Evolutionary conservation across 2,113 vertebrate species (phyloP), one percentile per base, ranked within the genome.

Genomic region (Bambusicola thoracicus): DNA sequence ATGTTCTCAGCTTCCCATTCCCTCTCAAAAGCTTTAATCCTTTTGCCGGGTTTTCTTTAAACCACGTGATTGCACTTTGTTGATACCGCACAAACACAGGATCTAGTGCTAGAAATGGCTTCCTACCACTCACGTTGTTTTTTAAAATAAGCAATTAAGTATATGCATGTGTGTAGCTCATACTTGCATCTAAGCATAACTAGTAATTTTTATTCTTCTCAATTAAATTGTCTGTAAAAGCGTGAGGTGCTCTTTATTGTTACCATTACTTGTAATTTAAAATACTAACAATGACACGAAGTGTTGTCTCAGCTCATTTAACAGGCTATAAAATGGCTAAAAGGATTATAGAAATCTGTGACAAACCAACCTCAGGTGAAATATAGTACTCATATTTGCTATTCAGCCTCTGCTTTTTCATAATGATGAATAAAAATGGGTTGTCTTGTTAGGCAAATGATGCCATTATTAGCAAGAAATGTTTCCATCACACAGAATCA

Each of bases 141-240:
- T 94, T 89, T 70, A 59, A 89, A 91, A 92, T 80, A 82, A 92
- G 49, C 55, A 85, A 87, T 43, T 85, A 91, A 94, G 87, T 49
- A 62, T 14, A 46, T 86, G 51, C 41, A 17, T 74, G 53, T 70
- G 55, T 85, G 36, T 49, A 89, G 95, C n/a, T 85, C 49, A 27
- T 69, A 51, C 40, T 20, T 66, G 85, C 70, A 77, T 82, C 49
- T 67, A 83, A 72, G 79, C 70, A 87, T 68, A 89, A 73, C 49
- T 70, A 67, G 78, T 85, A 92, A 79, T 92, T 95, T 94, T 93
- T 91, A 70, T 91, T 89, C 78, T 81, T 92, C 59, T 43, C 46
- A 68, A 83, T 92, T 36, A 94, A 95, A 83, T 80, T 67, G 68
- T 46, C 72, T 96, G 72, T 92, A 87, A 94, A 95, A 94, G 59